These are phyloP conservation scores for Scaptomyza reducta DNA, from an alignment of 2,888 invertebrate species.

Conservation along the genomic window DNA sequence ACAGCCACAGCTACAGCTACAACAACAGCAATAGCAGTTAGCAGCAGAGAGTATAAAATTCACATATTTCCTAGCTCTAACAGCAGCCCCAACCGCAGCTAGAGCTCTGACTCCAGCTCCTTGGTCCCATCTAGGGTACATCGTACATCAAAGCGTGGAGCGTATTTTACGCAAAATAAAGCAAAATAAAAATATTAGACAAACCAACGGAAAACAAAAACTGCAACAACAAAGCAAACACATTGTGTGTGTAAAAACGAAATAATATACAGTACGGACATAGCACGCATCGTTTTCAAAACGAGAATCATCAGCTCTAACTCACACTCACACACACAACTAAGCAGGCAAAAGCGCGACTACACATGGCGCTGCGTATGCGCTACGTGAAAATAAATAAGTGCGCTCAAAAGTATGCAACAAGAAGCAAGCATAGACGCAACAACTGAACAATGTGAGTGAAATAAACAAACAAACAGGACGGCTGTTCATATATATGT, in stretches of 20 bases:
- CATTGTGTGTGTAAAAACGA: constrained; percentile 35
- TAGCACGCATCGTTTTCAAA: constrained; percentile 39
- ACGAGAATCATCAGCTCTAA: constrained; percentile 49
- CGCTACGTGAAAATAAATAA: constrained; percentile 65
- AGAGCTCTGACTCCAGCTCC: constrained; percentile 10
- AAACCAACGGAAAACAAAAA: constrained; percentile 20
- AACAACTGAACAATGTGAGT: constrained; percentile 20
- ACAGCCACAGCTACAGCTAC: constrained; percentile 5
- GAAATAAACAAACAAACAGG: constrained; percentile 1
- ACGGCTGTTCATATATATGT: too few species aligned
- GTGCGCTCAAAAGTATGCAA: constrained; percentile 56
- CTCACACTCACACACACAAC: constrained; percentile 25
- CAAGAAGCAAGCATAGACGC: constrained; percentile 27
- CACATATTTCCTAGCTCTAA: constrained; percentile 59
- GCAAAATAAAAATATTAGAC: constrained; percentile 42
- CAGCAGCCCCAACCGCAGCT: constrained; percentile 10
- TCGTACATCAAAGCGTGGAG: constrained; percentile 65
- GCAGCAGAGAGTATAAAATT: constrained; percentile 57
- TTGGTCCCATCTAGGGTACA: constrained; percentile 16
- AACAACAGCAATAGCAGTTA: constrained; percentile 7
- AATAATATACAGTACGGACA: constrained; percentile 53
- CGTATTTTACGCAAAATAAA: constrained; percentile 68
- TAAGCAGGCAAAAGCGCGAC: background rate
- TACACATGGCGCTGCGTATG: constrained; percentile 39
- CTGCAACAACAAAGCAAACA: constrained; percentile 23